Conservation (phyloP, 2,113 vertebrate species). For the Carassius gibelio region DNA sequence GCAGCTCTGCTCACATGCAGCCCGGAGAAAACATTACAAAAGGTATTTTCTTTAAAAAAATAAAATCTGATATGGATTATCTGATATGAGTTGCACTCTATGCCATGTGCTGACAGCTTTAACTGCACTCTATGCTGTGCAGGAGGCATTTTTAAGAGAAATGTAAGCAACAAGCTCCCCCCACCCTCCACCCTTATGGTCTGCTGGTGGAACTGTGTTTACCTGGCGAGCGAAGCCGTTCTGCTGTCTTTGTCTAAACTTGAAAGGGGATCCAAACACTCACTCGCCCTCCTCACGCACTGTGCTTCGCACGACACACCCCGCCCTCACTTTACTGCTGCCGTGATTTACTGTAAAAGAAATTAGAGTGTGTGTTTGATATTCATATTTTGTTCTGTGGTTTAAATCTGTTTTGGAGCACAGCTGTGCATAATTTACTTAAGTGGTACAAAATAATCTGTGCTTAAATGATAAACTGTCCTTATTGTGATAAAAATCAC, state of each 20-base stretch:
- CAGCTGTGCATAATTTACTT: neutral
- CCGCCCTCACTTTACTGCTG: slow-evolving; percentile 42
- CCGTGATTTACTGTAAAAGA: slow-evolving; percentile 48
- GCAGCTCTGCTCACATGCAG: slow-evolving; percentile 59
- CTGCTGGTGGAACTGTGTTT: slow-evolving; percentile 69
- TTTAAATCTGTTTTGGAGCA: neutral
- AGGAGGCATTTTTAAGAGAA: slow-evolving; percentile 58
- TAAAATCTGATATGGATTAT: slow-evolving; percentile 35
- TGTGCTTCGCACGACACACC: slow-evolving; percentile 77
- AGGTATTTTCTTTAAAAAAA: slow-evolving; percentile 39
- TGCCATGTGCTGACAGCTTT: slow-evolving; percentile 25
- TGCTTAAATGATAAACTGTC: neutral
- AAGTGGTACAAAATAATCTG: neutral
- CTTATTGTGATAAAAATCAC: neutral
- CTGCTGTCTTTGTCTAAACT: slow-evolving; percentile 79
- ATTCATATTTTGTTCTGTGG: neutral
- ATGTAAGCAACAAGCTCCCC: slow-evolving; percentile 22
- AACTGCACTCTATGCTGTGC: slow-evolving; percentile 57
- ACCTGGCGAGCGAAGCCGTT: slow-evolving; percentile 72
- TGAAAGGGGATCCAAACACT: slow-evolving; percentile 78
- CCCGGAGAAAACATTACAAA: slow-evolving; percentile 52
- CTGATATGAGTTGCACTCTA: slow-evolving; percentile 45
- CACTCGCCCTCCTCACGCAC: slow-evolving; percentile 75
- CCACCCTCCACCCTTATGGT: neutral
- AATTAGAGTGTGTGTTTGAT: neutral